Evolutionary conservation across 2,888 invertebrate species (phyloP), one percentile per base, ranked within the genome.

Genomic region (Steromphala cineraria): DNA sequence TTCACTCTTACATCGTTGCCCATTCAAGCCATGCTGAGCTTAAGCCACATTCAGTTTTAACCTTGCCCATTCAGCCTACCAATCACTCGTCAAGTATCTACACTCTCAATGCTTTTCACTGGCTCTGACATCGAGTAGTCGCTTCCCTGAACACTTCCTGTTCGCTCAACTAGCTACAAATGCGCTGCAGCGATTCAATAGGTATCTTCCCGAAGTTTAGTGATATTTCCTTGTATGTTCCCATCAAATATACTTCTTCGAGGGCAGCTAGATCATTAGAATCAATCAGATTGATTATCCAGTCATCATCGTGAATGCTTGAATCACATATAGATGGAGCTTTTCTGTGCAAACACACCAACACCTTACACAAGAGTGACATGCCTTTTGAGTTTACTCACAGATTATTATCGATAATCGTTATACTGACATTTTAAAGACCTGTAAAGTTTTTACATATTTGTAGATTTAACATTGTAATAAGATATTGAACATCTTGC

Each of bases 191-290:
- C 62, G 24, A 62, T 62, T 62, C 62, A 62, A 62, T 62, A 62
- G 24, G 62, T 62, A 24, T 24, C 62, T 62, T 24, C 62, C 62
- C 24, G 28, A 24, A 62, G 28, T 24, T n/a, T 17, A 28, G 24
- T 62, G 62, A 62, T 62, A 24, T 62, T 62, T 62, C 62, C 62
- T 62, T 62, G 62, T 62, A 62, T 62, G 62, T 62, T 62, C 24
- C 24, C 28, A 24, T 28, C 62, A 24, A 62, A 21, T 28, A 62
- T 17, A 10, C 62, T 28, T 28, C 21, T 62, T 15, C 3, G 28
- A 10, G 56, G 62, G 28, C 28, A 28, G 28, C 28, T 28, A 17
- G 28, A 62, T 62, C 62, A 24, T 3, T 2, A 0, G 10, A 15
- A 28, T 62, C 62, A 62, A 62, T 62, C 62, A 62, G 62, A 17